Percentiles rank a stretch among this genome's conserved stretches.
These are phyloP conservation scores for Neodontobutis hainanensis DNA, from an alignment of 2,113 vertebrate genomes.

Conservation along the genomic window DNA sequence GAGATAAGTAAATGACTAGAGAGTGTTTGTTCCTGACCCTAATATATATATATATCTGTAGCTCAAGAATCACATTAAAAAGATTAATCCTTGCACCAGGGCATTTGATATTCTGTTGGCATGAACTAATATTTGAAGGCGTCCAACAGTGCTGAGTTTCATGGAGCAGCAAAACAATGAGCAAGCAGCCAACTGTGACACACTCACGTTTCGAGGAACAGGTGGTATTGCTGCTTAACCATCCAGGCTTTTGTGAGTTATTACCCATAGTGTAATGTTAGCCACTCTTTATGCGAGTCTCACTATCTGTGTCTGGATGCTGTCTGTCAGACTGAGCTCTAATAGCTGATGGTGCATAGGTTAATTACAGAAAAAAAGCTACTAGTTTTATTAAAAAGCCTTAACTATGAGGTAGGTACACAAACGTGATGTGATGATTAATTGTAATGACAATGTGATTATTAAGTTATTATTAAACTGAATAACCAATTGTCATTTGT, in stretches of 20 bases:
- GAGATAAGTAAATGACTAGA: no score
- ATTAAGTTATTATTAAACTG: no score
- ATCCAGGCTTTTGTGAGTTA: constrained; percentile 35
- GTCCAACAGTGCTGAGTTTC: constrained; percentile 35
- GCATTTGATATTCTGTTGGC: constrained; percentile 6
- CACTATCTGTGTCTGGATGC: constrained; percentile 29
- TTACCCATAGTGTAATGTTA: constrained; percentile 50
- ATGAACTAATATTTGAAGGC: constrained; percentile 41
- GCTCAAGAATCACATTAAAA: no score
- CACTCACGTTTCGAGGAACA: constrained; percentile 69
- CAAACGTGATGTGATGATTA: no score
- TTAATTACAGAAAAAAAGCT: no score
- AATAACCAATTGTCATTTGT: not conserved
- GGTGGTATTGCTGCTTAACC: constrained; percentile 64
- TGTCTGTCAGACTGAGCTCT: constrained; percentile 38
- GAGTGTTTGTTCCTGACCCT: no score
- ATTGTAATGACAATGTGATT: no score
- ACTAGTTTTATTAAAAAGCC: no score
- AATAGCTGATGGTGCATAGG: not conserved
- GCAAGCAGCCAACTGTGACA: constrained; percentile 45
- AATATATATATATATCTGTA: no score
- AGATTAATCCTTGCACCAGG: not conserved
- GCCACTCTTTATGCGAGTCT: constrained; percentile 6
- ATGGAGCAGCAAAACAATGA: constrained; percentile 21
- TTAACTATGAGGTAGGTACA: no score